Percentiles rank a stretch among this genome's conserved stretches.
Evolutionary conservation across 2,888 invertebrate species (phyloP).

Genomic region (Taphrorychus bicolor): DNA sequence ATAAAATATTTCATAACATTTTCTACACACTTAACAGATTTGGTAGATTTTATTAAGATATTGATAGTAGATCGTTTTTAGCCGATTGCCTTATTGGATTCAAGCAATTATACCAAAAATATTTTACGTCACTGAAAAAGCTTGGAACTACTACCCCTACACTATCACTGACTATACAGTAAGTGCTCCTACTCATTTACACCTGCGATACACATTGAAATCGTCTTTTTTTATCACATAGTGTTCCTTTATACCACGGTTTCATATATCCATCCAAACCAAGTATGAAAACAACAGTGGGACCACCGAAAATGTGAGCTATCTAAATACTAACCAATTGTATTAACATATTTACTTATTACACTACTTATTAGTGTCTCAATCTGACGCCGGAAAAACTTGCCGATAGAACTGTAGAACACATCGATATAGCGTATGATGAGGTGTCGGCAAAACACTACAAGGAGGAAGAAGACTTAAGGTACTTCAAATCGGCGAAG

Average conservation of each 20-base stretch:
- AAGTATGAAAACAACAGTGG: conserved; percentile 91
- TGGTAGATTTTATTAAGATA: not conserved
- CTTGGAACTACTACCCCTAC: conserved; percentile 94
- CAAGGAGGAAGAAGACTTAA: conserved; percentile 88
- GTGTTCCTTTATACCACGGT: conserved; percentile 91
- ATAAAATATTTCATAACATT: no score
- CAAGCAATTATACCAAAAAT: conserved; percentile 87
- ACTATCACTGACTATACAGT: conserved; percentile 86
- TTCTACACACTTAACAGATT: no score
- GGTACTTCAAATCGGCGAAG: conserved; percentile 81
- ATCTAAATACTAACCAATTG: conserved; percentile 3
- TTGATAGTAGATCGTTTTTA: conserved; percentile 59
- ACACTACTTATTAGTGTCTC: conserved; percentile 70
- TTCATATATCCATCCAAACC: conserved; percentile 85
- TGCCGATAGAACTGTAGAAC: conserved; percentile 76
- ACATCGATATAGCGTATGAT: conserved; percentile 88
- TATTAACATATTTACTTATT: no score
- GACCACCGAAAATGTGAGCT: conserved; percentile 83
- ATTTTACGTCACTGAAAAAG: conserved; percentile 92
- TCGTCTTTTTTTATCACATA: conserved; percentile 62
- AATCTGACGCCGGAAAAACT: conserved; percentile 76
- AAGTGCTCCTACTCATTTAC: conserved; percentile 58
- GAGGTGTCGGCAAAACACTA: conserved; percentile 86
- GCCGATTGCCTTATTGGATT: conserved; percentile 89
- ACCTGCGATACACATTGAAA: not conserved